Evolutionary conservation across 1,140 invertebrate genomes (phyloP).

Genomic region (Episyrphus balteatus): DNA sequence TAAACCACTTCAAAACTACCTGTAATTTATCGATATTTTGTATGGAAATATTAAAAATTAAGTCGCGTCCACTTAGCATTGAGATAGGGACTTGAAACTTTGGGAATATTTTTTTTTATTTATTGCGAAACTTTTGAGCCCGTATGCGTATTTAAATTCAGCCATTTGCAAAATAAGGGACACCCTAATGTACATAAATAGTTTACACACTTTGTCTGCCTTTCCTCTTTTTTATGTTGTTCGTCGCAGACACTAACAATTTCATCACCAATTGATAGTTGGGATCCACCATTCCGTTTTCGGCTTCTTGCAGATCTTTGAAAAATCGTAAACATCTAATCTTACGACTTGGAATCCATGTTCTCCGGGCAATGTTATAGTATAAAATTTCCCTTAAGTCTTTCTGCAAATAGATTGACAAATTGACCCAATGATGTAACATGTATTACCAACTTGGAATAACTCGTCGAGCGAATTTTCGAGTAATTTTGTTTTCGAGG

Average conservation of each 20-base stretch:
- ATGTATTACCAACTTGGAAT: neutral
- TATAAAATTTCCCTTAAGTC: constrained; percentile 4
- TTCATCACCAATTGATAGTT: constrained; percentile 3
- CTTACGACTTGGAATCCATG: constrained; percentile 9
- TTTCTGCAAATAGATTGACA: constrained; percentile 9
- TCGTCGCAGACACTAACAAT: neutral
- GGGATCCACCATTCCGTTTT: too few species aligned
- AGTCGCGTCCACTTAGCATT: too few species aligned
- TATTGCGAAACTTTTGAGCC: too few species aligned
- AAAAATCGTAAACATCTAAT: constrained; percentile 8
- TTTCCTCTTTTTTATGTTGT: neutral
- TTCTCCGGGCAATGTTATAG: constrained; percentile 6
- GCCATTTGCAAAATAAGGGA: too few species aligned
- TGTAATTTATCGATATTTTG: too few species aligned
- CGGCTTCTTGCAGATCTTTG: neutral
- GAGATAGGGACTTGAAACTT: too few species aligned
- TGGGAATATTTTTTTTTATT: too few species aligned
- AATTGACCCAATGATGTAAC: constrained; percentile 5
- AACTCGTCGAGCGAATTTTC: constrained; percentile 1
- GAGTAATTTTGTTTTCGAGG: neutral
- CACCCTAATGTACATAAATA: too few species aligned
- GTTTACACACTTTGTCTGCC: constrained; percentile 4
- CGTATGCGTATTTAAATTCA: too few species aligned
- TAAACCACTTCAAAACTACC: too few species aligned
- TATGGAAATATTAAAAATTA: too few species aligned